Conservation (phyloP, 2,113 vertebrate genomes). For the Rattus norvegicus region GRCr8 NC_086033.1:32783001-32783500, state of each 20-base stretch:
- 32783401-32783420: background rate
- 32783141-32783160: background rate
- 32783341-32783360: background rate
- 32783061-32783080: background rate
- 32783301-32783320: background rate
- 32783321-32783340: constrained; percentile 29
- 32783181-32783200: background rate
- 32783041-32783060: background rate
- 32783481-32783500: background rate
- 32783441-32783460: background rate
- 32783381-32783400: background rate
- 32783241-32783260: background rate
- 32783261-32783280: background rate
- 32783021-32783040: background rate
- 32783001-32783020: background rate
- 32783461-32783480: background rate
- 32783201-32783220: background rate
- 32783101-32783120: background rate
- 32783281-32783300: background rate
- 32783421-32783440: background rate
- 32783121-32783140: background rate
- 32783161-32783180: background rate
- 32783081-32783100: background rate
- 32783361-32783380: background rate
- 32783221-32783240: background rate